phyloP scores from a whole-genome alignment of 2,888 invertebrate genomes.

The Chrysotoxum bicinctum region DNA sequence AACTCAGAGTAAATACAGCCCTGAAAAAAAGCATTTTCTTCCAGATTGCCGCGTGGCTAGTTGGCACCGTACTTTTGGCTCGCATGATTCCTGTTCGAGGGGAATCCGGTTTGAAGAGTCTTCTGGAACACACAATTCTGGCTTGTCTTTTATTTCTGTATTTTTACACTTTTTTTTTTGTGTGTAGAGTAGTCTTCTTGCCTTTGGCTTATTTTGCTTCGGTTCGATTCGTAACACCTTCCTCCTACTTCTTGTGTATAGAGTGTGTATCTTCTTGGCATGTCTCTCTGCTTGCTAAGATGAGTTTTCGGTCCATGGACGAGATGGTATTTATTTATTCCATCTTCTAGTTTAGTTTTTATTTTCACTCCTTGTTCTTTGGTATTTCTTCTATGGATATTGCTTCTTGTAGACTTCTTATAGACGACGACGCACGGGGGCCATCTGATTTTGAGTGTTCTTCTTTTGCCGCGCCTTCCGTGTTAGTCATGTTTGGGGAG shows the following conservation, averaged over 20 bases:
- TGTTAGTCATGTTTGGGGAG: conserved; percentile 54
- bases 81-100: conserved; percentile 37
- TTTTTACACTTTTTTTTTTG: conserved; percentile 38
- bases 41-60: conserved; percentile 64
- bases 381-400: conserved; percentile 36
- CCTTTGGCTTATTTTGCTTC: conserved; percentile 33
- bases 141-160: conserved; percentile 39
- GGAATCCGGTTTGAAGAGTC: conserved; percentile 52
- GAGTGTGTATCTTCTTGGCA: conserved; percentile 11
- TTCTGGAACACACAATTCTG: conserved; percentile 23
- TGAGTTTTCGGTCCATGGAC: conserved; percentile 50
- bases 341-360: conserved; percentile 27
- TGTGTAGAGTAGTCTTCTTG: conserved; percentile 15
- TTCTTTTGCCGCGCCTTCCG: conserved; percentile 40
- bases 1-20: neutral
- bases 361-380: conserved; percentile 33
- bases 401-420: conserved; percentile 41
- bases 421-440: neutral
- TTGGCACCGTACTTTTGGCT: conserved; percentile 42
- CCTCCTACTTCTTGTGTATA: conserved; percentile 2
- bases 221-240: conserved; percentile 50
- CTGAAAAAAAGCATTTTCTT: neutral
- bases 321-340: conserved; percentile 59
- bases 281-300: neutral
- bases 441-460: conserved; percentile 8